Base-by-base conservation (phyloP, 2,797 vertebrate species). In the Alectoris magna region DNA sequence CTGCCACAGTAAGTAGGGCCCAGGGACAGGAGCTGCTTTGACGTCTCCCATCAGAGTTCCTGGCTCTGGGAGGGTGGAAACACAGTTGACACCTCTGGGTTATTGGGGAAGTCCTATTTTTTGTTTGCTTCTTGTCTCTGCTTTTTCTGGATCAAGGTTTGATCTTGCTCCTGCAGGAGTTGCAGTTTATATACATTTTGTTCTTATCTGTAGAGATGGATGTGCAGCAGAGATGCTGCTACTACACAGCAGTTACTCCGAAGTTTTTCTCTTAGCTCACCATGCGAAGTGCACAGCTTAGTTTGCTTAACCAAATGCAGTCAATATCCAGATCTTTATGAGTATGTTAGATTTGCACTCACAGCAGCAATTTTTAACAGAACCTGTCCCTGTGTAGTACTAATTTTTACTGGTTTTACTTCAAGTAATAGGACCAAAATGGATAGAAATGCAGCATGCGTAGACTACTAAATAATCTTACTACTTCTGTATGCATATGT, bases 381-480 rank as follows among this genome's bases (percentile, higher is more conserved):
- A 39, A 69, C 14, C 0, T 0, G 17, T 69, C 36, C 15, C 34
- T 0, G 1, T 41, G 27, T 23, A 11, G 4, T 53, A 51, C 18
- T 60, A 73, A 36, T 78, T 78, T 46, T 82, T 70, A 4, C 10
- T 34, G 46, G 19, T 58, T 80, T 72, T 2, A 19, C 70, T 89
- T 71, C 34, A 75, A 63, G 36, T 41, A 29, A 24, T 10, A 38
- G 48, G 38, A 53, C 63, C 34, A 46, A 53, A 89, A 70, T 22
- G 5, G 29, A 14, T n/a, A 38, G 51, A 71, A 56, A 29, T 1
- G 18, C 36, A 46, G 51, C 31, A 21, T 19, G 23, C 12, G 0
- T 21, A 39, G 46, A 34, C 43, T 53, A 10, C 29, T 34, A 23
- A 79, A 21, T 67, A 56, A 31, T 53, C 77, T 43, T 46, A 75